A percentile compares a stretch with the other conserved stretches of the same genome.
Conservation (phyloP, 2,113 vertebrate genomes). For the Phocoena phocoena region DNA sequence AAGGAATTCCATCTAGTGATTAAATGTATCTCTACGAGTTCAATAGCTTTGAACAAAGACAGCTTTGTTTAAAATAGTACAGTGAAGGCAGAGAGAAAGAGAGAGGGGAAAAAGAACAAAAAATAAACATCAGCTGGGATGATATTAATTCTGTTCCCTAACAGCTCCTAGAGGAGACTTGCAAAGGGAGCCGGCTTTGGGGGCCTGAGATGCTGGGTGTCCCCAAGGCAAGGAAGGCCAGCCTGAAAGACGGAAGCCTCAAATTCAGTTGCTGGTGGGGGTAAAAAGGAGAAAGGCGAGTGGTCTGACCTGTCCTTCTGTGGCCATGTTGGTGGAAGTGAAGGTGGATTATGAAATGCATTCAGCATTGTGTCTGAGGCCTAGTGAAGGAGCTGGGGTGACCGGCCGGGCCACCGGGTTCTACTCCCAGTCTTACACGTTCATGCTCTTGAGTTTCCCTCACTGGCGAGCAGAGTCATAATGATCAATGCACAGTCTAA, state of each 20-base stretch:
- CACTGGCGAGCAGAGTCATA: background rate
- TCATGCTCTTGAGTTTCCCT: background rate
- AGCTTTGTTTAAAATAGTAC: slow-evolving; percentile 58
- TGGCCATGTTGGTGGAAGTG: background rate
- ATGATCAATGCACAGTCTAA: background rate
- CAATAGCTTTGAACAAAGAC: slow-evolving; percentile 62
- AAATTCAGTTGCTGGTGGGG: background rate
- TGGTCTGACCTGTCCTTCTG: background rate
- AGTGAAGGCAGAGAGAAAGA: background rate
- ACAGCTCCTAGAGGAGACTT: background rate
- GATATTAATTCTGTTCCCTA: background rate
- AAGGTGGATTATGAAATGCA: background rate
- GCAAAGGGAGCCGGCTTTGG: background rate
- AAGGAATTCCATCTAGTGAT: slow-evolving; percentile 51
- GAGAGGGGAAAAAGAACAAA: background rate
- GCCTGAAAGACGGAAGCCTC: background rate
- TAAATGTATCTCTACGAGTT: slow-evolving; percentile 62
- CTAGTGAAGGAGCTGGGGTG: background rate
- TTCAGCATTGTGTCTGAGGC: background rate
- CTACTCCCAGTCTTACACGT: background rate
- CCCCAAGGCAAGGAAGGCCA: slow-evolving; percentile 20
- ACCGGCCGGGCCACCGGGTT: background rate
- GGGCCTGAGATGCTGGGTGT: background rate
- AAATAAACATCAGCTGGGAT: background rate
- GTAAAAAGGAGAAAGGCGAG: rapidly evolving